These are phyloP conservation scores for Lysiphlebus fabarum DNA, from an alignment of 1,140 invertebrate species.

Conservation along the genomic window DNA sequence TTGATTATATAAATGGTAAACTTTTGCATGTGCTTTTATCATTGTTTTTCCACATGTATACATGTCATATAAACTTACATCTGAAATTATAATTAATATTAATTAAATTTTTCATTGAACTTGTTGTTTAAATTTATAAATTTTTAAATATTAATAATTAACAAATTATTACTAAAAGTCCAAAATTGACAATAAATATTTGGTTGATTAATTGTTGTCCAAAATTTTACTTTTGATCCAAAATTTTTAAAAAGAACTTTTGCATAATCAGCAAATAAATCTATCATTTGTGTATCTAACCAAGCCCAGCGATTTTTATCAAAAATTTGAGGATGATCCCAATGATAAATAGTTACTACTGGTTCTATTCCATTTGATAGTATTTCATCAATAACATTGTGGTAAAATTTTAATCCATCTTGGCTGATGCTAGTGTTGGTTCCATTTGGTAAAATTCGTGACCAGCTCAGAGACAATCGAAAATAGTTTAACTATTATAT, in stretches of 20 bases:
- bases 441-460: conserved; percentile 59
- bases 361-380: conserved; percentile 54
- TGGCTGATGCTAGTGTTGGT: conserved; percentile 55
- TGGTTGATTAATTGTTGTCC: conserved; percentile 56
- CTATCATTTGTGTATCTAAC: conserved; percentile 58
- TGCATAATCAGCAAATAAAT: conserved; percentile 59
- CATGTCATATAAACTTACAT: too few relatives aligned
- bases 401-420: conserved; percentile 61
- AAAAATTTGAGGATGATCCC: conserved; percentile 55
- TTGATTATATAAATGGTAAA: conserved; percentile 63
- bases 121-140: too few relatives aligned
- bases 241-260: conserved; percentile 53
- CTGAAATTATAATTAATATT: too few relatives aligned
- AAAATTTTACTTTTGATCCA: conserved; percentile 50
- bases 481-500: conserved; percentile 49
- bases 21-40: conserved; percentile 57
- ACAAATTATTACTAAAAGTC: too few relatives aligned
- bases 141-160: too few relatives aligned
- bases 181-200: conserved; percentile 42
- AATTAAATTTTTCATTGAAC: too few relatives aligned
- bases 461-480: conserved; percentile 63
- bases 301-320: conserved; percentile 63
- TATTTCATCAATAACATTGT: conserved; percentile 57
- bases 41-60: conserved; percentile 56
- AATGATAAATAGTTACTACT: conserved; percentile 57